Conservation (phyloP, 1,140 invertebrate species). For the Steinernema khuongi region DNA sequence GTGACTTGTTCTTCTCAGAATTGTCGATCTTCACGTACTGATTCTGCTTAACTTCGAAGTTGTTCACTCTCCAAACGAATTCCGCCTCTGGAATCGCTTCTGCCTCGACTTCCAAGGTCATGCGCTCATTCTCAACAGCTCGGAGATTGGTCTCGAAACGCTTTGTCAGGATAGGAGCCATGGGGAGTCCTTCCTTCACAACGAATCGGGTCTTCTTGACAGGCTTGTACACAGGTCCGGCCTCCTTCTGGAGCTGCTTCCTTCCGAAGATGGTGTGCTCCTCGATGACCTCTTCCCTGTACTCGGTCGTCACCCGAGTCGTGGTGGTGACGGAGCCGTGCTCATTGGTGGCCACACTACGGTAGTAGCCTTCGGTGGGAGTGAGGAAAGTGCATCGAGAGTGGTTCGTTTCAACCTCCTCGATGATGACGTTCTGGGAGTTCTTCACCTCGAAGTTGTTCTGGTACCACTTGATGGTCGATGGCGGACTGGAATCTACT, state of each 20-base stretch:
- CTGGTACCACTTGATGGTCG: slow-evolving; percentile 44
- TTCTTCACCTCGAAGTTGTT: slow-evolving; percentile 49
- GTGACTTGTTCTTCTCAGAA: slow-evolving; percentile 36
- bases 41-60: slow-evolving; percentile 48
- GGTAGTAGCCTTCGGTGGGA: slow-evolving; percentile 41
- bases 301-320: slow-evolving; percentile 35
- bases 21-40: slow-evolving; percentile 42
- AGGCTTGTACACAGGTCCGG: slow-evolving; percentile 24
- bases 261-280: slow-evolving; percentile 5
- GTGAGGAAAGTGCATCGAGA: slow-evolving; percentile 25
- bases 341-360: slow-evolving; percentile 33
- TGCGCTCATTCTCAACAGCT: slow-evolving; percentile 31
- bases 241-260: slow-evolving; percentile 22
- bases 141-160: slow-evolving; percentile 33
- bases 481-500: slow-evolving; percentile 26
- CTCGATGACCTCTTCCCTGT: slow-evolving; percentile 26
- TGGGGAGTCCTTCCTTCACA: slow-evolving; percentile 39
- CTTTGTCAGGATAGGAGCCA: slow-evolving; percentile 39
- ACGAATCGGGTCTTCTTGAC: slow-evolving; percentile 24
- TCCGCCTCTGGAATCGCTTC: slow-evolving; percentile 48
- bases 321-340: slow-evolving; percentile 39
- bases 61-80: slow-evolving; percentile 50
- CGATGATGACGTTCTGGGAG: slow-evolving; percentile 26
- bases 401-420: slow-evolving; percentile 30
- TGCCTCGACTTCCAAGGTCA: slow-evolving; percentile 42